Percentiles rank a stretch among this genome's conserved stretches.
These are phyloP conservation scores for Actinernus sp. DNA, from an alignment of 92 coral and sea anemone genomes.

Conservation along the genomic window DNA sequence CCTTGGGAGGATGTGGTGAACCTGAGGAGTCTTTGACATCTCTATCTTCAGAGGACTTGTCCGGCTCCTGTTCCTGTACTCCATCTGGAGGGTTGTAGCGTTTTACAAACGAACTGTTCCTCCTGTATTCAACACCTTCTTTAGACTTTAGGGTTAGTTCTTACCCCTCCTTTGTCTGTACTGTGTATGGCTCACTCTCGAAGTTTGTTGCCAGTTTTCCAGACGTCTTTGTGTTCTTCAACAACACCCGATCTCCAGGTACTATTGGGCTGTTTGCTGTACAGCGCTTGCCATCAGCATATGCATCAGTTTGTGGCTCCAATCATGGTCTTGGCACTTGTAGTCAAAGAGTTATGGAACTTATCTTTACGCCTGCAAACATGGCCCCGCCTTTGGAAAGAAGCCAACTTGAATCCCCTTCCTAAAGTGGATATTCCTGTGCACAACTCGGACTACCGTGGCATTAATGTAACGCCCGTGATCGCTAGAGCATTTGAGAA, in stretches of 20 bases:
- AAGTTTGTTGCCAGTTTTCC: conserved; percentile 34
- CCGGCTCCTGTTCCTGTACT: conserved; percentile 1
- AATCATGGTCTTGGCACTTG: too few species aligned
- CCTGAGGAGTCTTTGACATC: conserved; percentile 1
- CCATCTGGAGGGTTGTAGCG: conserved; percentile 21
- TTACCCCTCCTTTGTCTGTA: conserved; percentile 45
- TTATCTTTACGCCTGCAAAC: too few species aligned
- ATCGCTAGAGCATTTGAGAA: too few species aligned
- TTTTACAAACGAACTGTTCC: conserved; percentile 52
- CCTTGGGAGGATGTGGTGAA: conserved; percentile 5
- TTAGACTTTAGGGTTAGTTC: conserved; percentile 26
- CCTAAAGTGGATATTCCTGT: too few species aligned
- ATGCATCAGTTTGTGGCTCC: conserved; percentile 36
- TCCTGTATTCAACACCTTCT: conserved; percentile 21
- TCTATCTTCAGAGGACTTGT: too few species aligned
- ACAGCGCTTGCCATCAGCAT: conserved; percentile 20
- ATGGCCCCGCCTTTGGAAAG: too few species aligned
- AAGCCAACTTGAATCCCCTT: too few species aligned
- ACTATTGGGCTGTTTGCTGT: conserved; percentile 17
- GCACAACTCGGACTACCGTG: too few species aligned
- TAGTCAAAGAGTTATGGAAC: too few species aligned
- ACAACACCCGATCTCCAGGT: conserved; percentile 38
- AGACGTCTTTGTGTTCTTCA: conserved; percentile 46
- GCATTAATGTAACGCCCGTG: too few species aligned
- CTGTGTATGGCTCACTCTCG: conserved; percentile 51